phyloP scores from a whole-genome alignment of 1,140 invertebrate species.

The Choristoneura fumiferana region DNA sequence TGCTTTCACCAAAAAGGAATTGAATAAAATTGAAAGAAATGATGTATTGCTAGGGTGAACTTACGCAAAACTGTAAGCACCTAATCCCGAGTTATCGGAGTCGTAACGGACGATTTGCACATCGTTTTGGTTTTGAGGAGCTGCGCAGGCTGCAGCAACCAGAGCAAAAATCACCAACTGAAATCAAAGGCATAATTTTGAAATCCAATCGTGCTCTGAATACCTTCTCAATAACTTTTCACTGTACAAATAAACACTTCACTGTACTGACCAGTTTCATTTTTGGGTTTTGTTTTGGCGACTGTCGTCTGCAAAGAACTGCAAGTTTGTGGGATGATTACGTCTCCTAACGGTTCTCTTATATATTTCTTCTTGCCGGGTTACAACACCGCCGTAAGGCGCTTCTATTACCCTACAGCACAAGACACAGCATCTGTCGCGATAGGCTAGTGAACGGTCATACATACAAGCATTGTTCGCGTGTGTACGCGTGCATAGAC shows the following conservation, averaged over 20 bases:
- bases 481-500: constrained; percentile 42
- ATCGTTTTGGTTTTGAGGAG: constrained; percentile 65
- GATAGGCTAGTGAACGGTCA: constrained; percentile 26
- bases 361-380: constrained; percentile 71
- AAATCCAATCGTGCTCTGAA: constrained; percentile 11
- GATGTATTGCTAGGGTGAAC: constrained; percentile 17
- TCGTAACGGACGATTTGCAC: constrained; percentile 75
- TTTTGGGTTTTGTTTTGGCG: constrained; percentile 43
- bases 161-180: constrained; percentile 56
- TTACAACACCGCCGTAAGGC: constrained; percentile 58
- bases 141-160: constrained; percentile 47
- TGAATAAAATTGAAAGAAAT: neutral
- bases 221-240: constrained; percentile 3
- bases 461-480: constrained; percentile 25
- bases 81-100: constrained; percentile 53
- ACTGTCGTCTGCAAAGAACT: constrained; percentile 49
- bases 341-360: constrained; percentile 59
- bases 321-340: constrained; percentile 61
- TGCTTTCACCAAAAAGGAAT: constrained; percentile 11
- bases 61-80: constrained; percentile 71
- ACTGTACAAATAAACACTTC: constrained; percentile 32
- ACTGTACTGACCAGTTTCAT: constrained; percentile 68
- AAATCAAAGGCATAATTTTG: constrained; percentile 36
- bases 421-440: constrained; percentile 35
- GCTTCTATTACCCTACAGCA: constrained; percentile 41